A percentile compares a stretch with the other conserved stretches of the same genome.
These are phyloP conservation scores for Mandrillus leucophaeus DNA, from an alignment of 2,113 vertebrate genomes.

Conservation along the genomic window DNA sequence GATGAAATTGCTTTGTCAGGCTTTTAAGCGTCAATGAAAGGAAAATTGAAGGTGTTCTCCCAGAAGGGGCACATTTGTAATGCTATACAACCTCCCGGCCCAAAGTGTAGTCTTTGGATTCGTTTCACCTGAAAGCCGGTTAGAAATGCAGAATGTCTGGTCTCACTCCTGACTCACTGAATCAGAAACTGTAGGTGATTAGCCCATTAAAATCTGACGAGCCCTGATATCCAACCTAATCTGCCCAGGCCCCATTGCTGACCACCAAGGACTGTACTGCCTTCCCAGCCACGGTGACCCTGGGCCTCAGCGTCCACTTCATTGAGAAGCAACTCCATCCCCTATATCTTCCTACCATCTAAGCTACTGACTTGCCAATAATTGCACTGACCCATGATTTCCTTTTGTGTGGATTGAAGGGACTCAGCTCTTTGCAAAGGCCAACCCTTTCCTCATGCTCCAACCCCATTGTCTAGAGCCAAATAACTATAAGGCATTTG, in stretches of 20 bases:
- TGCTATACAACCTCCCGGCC: neutral
- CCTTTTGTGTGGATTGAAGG: neutral
- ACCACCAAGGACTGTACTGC: neutral
- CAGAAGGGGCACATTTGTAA: neutral
- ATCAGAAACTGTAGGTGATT: neutral
- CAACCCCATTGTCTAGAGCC: neutral
- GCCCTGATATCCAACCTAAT: neutral
- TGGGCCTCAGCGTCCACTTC: neutral
- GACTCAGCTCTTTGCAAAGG: neutral
- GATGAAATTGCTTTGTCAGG: neutral
- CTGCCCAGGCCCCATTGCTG: neutral
- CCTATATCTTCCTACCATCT: neutral
- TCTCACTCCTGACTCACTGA: neutral
- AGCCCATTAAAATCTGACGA: neutral
- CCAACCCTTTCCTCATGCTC: neutral
- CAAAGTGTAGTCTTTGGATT: neutral
- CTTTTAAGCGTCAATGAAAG: neutral
- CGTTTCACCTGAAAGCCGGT: neutral
- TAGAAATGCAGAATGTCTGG: neutral
- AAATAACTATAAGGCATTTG: neutral
- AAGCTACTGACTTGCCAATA: neutral
- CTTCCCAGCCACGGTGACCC: neutral
- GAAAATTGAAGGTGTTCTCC: neutral
- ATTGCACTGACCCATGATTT: rapidly evolving
- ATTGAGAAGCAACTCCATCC: neutral